Conservation (phyloP, 1,140 invertebrate genomes). For the Megalonaias nervosa region DNA sequence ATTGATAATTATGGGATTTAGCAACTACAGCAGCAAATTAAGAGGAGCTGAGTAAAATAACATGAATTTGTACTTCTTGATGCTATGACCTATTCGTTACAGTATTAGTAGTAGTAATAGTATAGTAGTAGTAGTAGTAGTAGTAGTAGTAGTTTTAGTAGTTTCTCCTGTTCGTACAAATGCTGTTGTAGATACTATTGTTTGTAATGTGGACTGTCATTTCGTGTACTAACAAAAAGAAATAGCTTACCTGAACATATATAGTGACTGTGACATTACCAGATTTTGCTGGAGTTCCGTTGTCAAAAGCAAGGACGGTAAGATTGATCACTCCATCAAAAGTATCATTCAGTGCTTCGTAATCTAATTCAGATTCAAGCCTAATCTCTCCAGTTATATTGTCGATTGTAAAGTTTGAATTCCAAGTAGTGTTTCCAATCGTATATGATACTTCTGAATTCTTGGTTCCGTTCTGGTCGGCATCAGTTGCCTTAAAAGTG, state of each 20-base stretch:
- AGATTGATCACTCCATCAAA: background rate
- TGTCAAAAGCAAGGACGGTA: slow-evolving; percentile 8
- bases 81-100: too few relatives aligned
- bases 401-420: slow-evolving; percentile 4
- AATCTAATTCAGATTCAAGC: slow-evolving; percentile 4
- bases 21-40: too few relatives aligned
- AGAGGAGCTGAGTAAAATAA: too few relatives aligned
- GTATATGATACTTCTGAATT: slow-evolving; percentile 6
- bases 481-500: slow-evolving; percentile 12
- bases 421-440: background rate
- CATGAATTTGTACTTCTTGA: too few relatives aligned
- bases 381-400: background rate
- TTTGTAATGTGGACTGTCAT: too few relatives aligned
- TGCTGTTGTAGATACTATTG: too few relatives aligned
- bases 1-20: too few relatives aligned
- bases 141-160: too few relatives aligned
- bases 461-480: background rate
- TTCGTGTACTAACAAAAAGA: background rate
- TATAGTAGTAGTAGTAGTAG: too few relatives aligned
- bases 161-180: too few relatives aligned
- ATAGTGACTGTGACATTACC: background rate
- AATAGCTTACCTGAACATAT: slow-evolving; percentile 14
- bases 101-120: too few relatives aligned
- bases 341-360: background rate
- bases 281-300: background rate